Conservation (phyloP, 1,140 invertebrate species). For the Drosophila insularis region DNA sequence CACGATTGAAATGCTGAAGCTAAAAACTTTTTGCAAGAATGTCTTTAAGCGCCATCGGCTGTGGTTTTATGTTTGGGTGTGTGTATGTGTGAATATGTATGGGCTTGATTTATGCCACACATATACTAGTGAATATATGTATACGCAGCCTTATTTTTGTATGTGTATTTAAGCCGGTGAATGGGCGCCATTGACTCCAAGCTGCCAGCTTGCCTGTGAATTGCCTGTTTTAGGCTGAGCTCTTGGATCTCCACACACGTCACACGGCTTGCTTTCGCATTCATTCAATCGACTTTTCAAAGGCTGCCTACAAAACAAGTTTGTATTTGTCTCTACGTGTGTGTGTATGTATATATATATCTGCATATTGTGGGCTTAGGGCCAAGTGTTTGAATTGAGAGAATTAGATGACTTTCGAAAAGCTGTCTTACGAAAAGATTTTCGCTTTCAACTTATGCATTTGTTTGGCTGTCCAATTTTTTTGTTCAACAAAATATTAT, state of each 20-base stretch:
- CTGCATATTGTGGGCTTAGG: slow-evolving; percentile 37
- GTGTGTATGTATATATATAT: slow-evolving; percentile 25
- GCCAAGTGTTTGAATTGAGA: slow-evolving; percentile 68
- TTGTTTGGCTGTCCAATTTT: slow-evolving; percentile 69
- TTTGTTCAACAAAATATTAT: slow-evolving; percentile 62
- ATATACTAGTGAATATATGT: slow-evolving; percentile 38
- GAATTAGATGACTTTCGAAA: slow-evolving; percentile 69
- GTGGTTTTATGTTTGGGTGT: slow-evolving; percentile 2
- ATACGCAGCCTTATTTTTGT: slow-evolving; percentile 35
- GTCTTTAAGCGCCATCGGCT: slow-evolving; percentile 76
- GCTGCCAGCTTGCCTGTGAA: slow-evolving; percentile 65
- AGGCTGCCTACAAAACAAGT: slow-evolving; percentile 46
- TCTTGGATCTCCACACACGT: slow-evolving; percentile 32
- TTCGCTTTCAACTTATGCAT: slow-evolving; percentile 62
- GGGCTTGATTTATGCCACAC: slow-evolving; percentile 74
- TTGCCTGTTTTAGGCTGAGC: slow-evolving; percentile 67
- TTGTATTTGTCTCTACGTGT: slow-evolving; percentile 15
- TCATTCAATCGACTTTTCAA: slow-evolving; percentile 67
- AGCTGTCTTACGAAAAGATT: slow-evolving; percentile 53
- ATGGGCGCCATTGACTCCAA: slow-evolving; percentile 71
- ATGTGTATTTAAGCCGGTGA: slow-evolving; percentile 67
- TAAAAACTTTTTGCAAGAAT: slow-evolving; percentile 73
- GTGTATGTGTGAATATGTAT: slow-evolving; percentile 22
- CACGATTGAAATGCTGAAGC: slow-evolving; percentile 79
- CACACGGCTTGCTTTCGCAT: slow-evolving; percentile 56